A percentile compares a stretch with the other conserved stretches of the same genome.
Evolutionary conservation across 2,888 invertebrate species (phyloP).

Genomic region (Blastobasis lacticolella): DNA sequence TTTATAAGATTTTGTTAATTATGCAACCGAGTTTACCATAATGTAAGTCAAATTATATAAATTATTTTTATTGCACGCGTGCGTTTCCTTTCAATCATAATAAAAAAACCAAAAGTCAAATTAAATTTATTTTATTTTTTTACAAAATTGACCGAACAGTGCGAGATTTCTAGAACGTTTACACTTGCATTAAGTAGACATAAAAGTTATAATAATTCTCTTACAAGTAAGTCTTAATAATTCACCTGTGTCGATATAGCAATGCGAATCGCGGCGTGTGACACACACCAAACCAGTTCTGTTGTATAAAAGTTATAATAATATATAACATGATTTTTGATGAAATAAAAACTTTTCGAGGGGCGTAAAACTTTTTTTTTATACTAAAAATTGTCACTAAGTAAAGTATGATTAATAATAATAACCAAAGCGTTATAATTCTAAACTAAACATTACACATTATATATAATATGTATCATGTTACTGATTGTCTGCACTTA

Average conservation of each 20-base stretch:
- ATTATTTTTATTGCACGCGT: conserved; percentile 67
- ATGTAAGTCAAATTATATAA: conserved; percentile 70
- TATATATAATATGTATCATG: conserved; percentile 54
- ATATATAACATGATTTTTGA: conserved; percentile 53
- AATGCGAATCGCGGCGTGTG: conserved; percentile 43
- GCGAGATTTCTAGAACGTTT: conserved; percentile 75
- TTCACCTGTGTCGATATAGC: conserved; percentile 69
- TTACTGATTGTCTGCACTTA: conserved; percentile 46
- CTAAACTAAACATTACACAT: conserved; percentile 68
- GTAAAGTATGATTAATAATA: conserved; percentile 68
- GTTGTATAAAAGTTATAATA: conserved; percentile 47
- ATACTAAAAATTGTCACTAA: conserved; percentile 56
- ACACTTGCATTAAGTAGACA: conserved; percentile 75
- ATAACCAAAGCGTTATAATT: conserved; percentile 64
- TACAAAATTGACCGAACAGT: conserved; percentile 75
- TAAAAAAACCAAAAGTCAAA: conserved; percentile 50
- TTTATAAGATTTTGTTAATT: conserved; percentile 69
- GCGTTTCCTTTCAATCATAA: conserved; percentile 39
- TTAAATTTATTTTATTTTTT: conserved; percentile 71
- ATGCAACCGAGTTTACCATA: conserved; percentile 71
- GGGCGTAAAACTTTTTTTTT: conserved; percentile 47
- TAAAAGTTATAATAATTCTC: conserved; percentile 69
- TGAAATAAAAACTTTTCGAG: conserved; percentile 31
- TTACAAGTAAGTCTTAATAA: conserved; percentile 71
- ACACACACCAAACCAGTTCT: conserved; percentile 41